phyloP scores from a whole-genome alignment of 2,113 vertebrate species.

The Athene cunicularia region DNA sequence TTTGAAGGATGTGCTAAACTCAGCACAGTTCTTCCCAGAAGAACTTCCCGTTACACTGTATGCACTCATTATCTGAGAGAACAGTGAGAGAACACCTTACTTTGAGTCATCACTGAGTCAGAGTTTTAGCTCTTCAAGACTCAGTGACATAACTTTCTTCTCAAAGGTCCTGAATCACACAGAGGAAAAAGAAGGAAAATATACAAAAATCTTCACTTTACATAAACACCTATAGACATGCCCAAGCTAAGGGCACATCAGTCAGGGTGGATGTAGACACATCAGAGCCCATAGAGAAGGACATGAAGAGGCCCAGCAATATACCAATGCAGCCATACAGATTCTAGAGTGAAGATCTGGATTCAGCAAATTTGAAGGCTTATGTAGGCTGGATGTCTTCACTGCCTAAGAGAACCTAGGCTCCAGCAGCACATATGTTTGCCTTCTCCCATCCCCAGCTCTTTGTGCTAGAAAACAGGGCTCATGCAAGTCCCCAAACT shows the following conservation, averaged over 20 bases:
- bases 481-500: background rate
- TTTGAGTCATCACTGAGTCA: slow-evolving; percentile 55
- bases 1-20: slow-evolving; percentile 53
- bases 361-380: background rate
- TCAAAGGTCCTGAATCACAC: background rate
- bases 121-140: background rate
- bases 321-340: background rate
- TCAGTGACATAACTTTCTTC: background rate
- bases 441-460: background rate
- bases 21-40: slow-evolving; percentile 36
- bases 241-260: background rate
- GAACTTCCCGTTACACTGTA: background rate
- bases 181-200: background rate
- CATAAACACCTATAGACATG: background rate
- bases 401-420: background rate
- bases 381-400: background rate
- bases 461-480: background rate
- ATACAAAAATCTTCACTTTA: background rate
- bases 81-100: slow-evolving; percentile 25
- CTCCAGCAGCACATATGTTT: background rate
- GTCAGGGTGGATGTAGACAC: background rate
- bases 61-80: slow-evolving; percentile 12
- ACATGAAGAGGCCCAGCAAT: background rate
- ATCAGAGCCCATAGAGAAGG: background rate
- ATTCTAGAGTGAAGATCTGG: background rate